Evolutionary conservation across 2,113 vertebrate genomes (phyloP).

Genomic region (Puma concolor): DNA sequence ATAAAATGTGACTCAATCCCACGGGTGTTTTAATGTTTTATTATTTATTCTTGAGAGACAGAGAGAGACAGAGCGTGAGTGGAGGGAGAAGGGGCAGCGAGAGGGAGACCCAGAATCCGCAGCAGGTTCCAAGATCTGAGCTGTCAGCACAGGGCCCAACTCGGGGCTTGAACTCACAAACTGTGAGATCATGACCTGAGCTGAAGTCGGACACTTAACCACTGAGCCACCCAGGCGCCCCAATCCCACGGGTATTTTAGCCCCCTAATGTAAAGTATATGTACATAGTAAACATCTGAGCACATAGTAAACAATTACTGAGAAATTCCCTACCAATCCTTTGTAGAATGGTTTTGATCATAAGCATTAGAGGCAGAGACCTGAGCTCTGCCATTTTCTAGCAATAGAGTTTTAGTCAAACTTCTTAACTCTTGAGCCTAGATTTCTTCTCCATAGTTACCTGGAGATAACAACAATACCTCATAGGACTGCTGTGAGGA

Average conservation of each 20-base stretch:
- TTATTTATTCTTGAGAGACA: too few relatives aligned
- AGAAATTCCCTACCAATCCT: neutral
- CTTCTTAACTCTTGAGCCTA: neutral
- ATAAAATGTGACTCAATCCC: neutral
- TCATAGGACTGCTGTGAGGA: neutral
- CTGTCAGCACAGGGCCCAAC: too few relatives aligned
- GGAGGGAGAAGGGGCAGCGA: too few relatives aligned
- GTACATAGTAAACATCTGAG: neutral
- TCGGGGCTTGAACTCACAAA: too few relatives aligned
- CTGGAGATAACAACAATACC: neutral
- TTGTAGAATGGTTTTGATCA: neutral
- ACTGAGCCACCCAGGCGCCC: too few relatives aligned
- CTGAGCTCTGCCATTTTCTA: neutral
- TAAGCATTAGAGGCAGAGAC: neutral
- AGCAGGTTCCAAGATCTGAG: too few relatives aligned
- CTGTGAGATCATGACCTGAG: too few relatives aligned
- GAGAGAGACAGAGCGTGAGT: too few relatives aligned
- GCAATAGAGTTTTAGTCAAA: neutral
- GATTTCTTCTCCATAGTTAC: conserved; percentile 30
- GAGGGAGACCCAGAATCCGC: too few relatives aligned
- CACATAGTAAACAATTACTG: neutral
- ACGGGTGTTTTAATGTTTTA: neutral
- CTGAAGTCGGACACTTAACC: too few relatives aligned
- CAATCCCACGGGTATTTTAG: neutral
- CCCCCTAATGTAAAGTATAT: neutral